Evolutionary conservation across 2,797 vertebrate species (phyloP), one percentile per base, ranked within the genome.

Genomic region (Anguilla anguilla): DNA sequence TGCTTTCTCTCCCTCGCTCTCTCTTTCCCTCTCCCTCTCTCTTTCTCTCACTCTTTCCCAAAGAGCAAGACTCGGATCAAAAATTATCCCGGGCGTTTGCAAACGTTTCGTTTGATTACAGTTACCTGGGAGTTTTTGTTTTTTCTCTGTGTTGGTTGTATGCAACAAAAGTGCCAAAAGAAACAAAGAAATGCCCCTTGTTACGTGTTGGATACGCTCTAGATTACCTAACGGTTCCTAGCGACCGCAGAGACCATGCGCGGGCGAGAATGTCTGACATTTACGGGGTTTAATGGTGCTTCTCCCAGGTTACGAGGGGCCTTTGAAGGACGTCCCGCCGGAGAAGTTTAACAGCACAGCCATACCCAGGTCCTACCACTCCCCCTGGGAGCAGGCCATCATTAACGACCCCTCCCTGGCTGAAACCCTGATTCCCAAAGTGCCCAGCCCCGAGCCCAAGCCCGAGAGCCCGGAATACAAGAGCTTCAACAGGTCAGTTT

Each of bases 401-500:
- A 93, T 94, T 89, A 94, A 89, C 77, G 96, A 99, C 87, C 98
- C 98, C 0, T 94, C 96, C 90, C 94, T 98, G 84, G 91, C 96
- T 82, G 96, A 97, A 81, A 95, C 95, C 25, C 94, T 98, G 87
- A 94, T 93, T 89, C 90, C 94, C 9, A 94, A 94, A 91, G 90
- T 97, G 91, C 96, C 97, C 83, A 92, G 95, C 90, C 97, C 96
- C 0, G 96, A 96, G 91, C 94, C 95, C 87, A 96, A 90, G 89
- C 88, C 94, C 0, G 96, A 98, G 25, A 92, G 94, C n/a, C 97
- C 96, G 0, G 96, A 97, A 77, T 99, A 97, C 93, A 98, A 97
- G 91, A 98, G 97, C 92, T 99, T 99, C 93, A 99, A 99, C 96
- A 98, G 98, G 98, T 99, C 97, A 95, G 86, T 90, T n/a, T 28